Evolutionary conservation across 1,140 invertebrate genomes (phyloP), one percentile per base, ranked within the genome.

Genomic region (Sipha flava): DNA sequence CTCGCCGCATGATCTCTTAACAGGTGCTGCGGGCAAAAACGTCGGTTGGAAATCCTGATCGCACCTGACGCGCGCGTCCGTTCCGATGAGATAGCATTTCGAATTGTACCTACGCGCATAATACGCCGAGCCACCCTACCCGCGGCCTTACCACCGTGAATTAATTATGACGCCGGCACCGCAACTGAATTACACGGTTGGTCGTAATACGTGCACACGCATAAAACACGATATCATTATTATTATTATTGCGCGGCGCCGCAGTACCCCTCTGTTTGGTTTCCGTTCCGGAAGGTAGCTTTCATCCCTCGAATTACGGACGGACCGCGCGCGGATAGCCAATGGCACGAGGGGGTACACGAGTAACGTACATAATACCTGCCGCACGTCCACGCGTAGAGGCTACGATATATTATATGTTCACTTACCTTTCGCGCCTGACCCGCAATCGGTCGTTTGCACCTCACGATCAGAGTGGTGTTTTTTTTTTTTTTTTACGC

Each of bases 211-310:
- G 31, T 66, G 40, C 34, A 62, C 26, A 59, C 26, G 29, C 26
- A 57, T 16, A 59, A 12, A 16, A 47, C 43, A 2, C 10, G n/a
- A n/a, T n/a, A n/a, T n/a, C n/a, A n/a, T n/a, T n/a, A n/a, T n/a
- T n/a, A n/a, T n/a, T n/a, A n/a, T n/a, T n/a, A n/a, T n/a, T n/a
- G n/a, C n/a, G n/a, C n/a, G n/a, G n/a, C n/a, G n/a, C n/a, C n/a
- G n/a, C n/a, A n/a, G 10, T n/a, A 29, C 49, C 72, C 34, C 14
- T 66, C 62, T 40, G 52, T 57, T 54, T 18, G 73, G 73, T 77
- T 77, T 77, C 73, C 73, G 73, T 77, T 57, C 52, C 73, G 73
- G 73, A 77, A 77, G 73, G 73, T 77, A 77, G 14, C 73, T 77
- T 77, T 77, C 73, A 77, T 77, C 73, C 73, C 73, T 77, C 73